Base-by-base conservation (phyloP, 2,797 vertebrate genomes). In the Acrossocheilus wenchowensis region DNA sequence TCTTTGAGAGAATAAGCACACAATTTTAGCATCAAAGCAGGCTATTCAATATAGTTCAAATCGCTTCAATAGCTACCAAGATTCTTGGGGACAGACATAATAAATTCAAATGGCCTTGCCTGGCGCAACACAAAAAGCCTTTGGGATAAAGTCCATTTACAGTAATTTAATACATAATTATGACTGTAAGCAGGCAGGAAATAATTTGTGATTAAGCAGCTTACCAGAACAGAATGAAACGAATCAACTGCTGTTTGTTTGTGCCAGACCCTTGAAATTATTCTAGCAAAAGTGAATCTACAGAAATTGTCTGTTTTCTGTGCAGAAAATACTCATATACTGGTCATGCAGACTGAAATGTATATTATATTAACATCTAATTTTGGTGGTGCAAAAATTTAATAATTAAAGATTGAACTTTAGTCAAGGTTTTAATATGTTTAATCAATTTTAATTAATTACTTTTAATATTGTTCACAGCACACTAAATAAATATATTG, bases 201-300 rank as follows among this genome's bases (percentile, higher is more conserved):
- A 80, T 72, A 15, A 80, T 60, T 72, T 57, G 84, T 39, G 26
- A 85, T 80, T 80, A 48, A 45, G 84, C 12, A 57, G 39, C 71
- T 81, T 74, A 74, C 57, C 57, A 81, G 85, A 86, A 81, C 52
- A 36, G 34, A 81, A 62, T 74, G 39, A 81, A 73, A 81, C 34
- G 1, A 62, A 64, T 81, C 69, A 36, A 9, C 78, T 81, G 75
- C 34, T 60, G 66, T 36, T 80, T 73, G n/a, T 71, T 60, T 50
- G 9, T 45, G 21, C 77, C 77, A 79, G 75, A 72, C 19, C 84
- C 84, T 78, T 78, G 23, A 68, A 84, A 78, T 41, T 7, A 68
- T 68, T 68, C 12, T 3, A 19, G 21, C 50, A 26, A 72, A 80
- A 34, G 45, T 72, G 3, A 62, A 69, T 54, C 36, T 14, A 41